phyloP scores from a whole-genome alignment of 2,113 vertebrate genomes.

The Pipra filicauda region DNA sequence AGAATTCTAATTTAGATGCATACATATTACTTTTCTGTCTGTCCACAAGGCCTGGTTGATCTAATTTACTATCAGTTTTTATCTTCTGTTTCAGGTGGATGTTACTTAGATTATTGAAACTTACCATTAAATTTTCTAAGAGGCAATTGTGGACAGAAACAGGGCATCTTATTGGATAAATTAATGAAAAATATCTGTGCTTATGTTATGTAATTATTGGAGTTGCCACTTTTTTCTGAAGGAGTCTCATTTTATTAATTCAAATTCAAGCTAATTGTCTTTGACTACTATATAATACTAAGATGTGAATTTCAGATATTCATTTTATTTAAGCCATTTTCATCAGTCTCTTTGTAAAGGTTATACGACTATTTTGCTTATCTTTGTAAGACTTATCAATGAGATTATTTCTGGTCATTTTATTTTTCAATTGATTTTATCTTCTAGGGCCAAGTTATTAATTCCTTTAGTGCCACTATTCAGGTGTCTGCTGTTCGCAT shows the following conservation, averaged over 20 bases:
- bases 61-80: background rate
- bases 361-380: background rate
- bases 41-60: background rate
- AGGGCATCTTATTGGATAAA: background rate
- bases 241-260: background rate
- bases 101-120: background rate
- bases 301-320: background rate
- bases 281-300: background rate
- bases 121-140: background rate
- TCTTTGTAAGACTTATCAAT: background rate
- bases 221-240: background rate
- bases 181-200: background rate
- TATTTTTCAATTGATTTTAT: background rate
- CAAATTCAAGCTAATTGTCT: background rate
- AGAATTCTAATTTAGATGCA: background rate
- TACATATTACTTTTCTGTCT: background rate
- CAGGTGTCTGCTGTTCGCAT: background rate
- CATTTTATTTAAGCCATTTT: background rate
- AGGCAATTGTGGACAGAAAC: background rate
- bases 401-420: background rate
- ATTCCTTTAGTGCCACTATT: background rate
- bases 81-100: background rate
- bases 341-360: background rate
- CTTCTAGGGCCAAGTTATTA: background rate
- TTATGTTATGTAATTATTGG: background rate